Evolutionary conservation across 1,140 invertebrate species (phyloP).

Genomic region (Eumaeus atala): DNA sequence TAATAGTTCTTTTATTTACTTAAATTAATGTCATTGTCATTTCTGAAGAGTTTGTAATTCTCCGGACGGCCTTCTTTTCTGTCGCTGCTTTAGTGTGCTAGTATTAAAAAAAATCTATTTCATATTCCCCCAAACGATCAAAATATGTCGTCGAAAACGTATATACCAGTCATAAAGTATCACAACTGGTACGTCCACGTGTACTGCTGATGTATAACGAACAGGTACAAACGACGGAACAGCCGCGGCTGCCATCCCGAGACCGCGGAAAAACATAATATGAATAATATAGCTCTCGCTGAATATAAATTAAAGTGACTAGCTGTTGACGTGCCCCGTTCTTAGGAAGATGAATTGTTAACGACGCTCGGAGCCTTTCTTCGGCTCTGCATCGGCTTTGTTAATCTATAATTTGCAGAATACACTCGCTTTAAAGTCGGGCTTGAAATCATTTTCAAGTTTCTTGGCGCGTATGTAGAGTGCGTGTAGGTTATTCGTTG

Average conservation of each 20-base stretch:
- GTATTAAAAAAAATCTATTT: too few relatives aligned
- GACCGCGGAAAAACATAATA: slow-evolving; percentile 39
- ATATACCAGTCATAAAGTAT: slow-evolving; percentile 30
- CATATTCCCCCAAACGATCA: too few relatives aligned
- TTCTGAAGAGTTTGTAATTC: too few relatives aligned
- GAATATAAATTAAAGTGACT: slow-evolving; percentile 43
- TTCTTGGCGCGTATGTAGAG: too few relatives aligned
- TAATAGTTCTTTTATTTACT: too few relatives aligned
- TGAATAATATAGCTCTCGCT: slow-evolving; percentile 35
- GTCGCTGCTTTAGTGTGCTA: too few relatives aligned
- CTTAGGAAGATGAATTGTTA: slow-evolving; percentile 23
- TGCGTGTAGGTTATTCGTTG: too few relatives aligned
- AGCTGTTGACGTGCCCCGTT: slow-evolving; percentile 23
- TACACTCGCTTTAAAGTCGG: too few relatives aligned
- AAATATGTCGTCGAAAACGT: too few relatives aligned
- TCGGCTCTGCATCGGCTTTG: slow-evolving; percentile 1
- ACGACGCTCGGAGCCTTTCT: slow-evolving; percentile 9
- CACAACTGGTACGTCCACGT: slow-evolving; percentile 31
- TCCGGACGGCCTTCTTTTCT: too few relatives aligned
- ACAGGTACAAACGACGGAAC: slow-evolving; percentile 57
- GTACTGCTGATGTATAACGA: slow-evolving; percentile 39
- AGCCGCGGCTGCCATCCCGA: slow-evolving; percentile 41
- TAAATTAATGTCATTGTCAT: too few relatives aligned
- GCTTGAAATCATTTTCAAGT: too few relatives aligned
- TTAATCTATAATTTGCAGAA: not conserved